Evolutionary conservation across 2,888 invertebrate genomes (phyloP), one percentile per base, ranked within the genome.

Genomic region (Tiliacea citrago): DNA sequence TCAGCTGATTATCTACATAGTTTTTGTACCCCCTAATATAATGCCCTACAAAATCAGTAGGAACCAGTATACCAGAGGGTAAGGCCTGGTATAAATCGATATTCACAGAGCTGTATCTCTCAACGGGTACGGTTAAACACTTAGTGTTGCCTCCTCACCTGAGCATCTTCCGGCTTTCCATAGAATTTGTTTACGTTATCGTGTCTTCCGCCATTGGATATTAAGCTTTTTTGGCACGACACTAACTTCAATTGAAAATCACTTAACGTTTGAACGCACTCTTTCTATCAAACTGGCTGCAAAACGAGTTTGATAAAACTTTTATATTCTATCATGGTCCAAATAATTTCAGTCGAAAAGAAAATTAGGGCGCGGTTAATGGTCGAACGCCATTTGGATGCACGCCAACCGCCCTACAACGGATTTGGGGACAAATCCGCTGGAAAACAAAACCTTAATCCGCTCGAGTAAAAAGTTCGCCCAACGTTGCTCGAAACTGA

Each of bases 291-390:
- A 39, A 75, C 55, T 65, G 29, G 12, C 67, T 62, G 51, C 42
- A 9, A 51, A 88, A 85, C 81, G 75, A 78, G 67, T 83, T 85
- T 55, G 79, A 77, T 82, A 83, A 79, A 82, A 84, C 85, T 83
- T 88, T 75, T 83, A 82, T 79, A 88, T 90, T 89, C 87, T 85
- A 90, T 91, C 89, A 87, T 84, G 88, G 88, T 86, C 89, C 89
- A 90, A 91, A 92, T 93, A 91, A 92, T 92, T 92, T 92, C 89
- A 90, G 90, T 90, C 86, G 85, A 89, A 90, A 90, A 91, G 91
- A 92, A 93, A 95, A 94, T 94, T 93, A 94, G 94, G 92, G 91
- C 94, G 87, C 91, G 88, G 90, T 88, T 90, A 91, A 92, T 91
- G 90, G 92, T 92, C 88, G 91, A 90, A 89, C 88, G 88, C 89